Base-by-base conservation (phyloP, 2,888 invertebrate genomes). In the Achlya flavicornis region DNA sequence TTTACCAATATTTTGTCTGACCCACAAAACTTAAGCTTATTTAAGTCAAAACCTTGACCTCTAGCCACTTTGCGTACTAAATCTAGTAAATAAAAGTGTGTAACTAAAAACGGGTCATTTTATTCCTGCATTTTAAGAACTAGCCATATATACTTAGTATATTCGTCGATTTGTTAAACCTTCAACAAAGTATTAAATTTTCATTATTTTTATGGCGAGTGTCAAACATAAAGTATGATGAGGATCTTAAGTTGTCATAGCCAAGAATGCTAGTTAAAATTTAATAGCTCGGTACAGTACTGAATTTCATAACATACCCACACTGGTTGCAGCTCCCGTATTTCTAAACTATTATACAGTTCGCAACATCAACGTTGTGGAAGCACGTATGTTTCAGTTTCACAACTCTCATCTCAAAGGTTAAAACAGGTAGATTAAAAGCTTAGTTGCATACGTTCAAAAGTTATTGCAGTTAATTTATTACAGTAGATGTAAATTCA, bases 371-470 rank as follows among this genome's bases (percentile, higher is more conserved):
- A 53, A 19, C 53, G 16, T 10, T 53, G 53, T 53, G 16, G 16
- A 48, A 53, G 16, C 53, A 53, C 19, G 53, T 53, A 53, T 53
- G 53, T 53, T 53, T 48, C 16, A 53, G 53, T 53, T 53, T 53
- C 53, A 53, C 16, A 53, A 53, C 53, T 53, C 19, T 53, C 16
- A 16, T 53, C n/a, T n/a, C n/a, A n/a, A n/a, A n/a, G n/a, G n/a
- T n/a, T n/a, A n/a, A n/a, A n/a, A n/a, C 53, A 48, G 10, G 53
- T 53, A 53, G 19, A 53, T 19, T 53, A 53, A 53, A 53, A 53
- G 53, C 53, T 53, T 19, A 19, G 7, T n/a, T 46, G 19, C 16
- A 16, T 16, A 48, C 16, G 53, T 19, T 48, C 10, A 48, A n/a
- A n/a, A 6, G 16, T 10, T 16, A 0, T 7, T 19, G 0, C 7